Evolutionary conservation across 2,888 invertebrate species (phyloP), one percentile per base, ranked within the genome.

Genomic region (Drosophila cognata): DNA sequence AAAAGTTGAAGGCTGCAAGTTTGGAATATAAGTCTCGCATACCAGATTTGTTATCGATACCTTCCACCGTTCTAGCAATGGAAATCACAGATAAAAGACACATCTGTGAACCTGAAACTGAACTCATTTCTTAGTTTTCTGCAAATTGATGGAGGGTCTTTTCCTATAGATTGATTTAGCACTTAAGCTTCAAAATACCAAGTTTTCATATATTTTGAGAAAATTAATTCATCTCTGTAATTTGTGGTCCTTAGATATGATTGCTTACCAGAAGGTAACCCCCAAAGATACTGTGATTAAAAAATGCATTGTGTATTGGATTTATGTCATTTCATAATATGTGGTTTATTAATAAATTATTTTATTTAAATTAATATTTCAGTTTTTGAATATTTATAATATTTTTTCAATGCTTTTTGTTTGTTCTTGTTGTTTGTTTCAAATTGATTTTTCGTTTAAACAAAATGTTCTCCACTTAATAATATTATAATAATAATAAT

Each of bases 291-390:
- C 5, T 43, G 43, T 11, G 43, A 43, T 11, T 25, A 2, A 16
- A 46, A 25, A 29, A 56, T 28, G 25, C 11, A 28, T 7, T 16
- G 7, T 29, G 5, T 13, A n/a, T 57, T 43, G 57, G 43, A 31
- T 78, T 80, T 88, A 88, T 85, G 74, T 88, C 85, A 89, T 85
- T 85, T 89, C 82, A 85, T 85, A 89, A 89, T 85, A 85, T 89
- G 85, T 85, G 85, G 88, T 85, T 85, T 85, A 85, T 85, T 89
- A 89, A 85, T 85, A 85, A 85, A 85, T 89, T 89, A 85, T 88
- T 88, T 80, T 84, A 82, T 84, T 89, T 85, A 89, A 85, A 85
- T 89, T 89, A 89, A 89, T 84, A 77, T 86, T 87, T 89, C 85
- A 77, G 75, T 85, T 85, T 87, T 85, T 84, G 84, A 85, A 85